Base-by-base conservation (phyloP, 37 sponge, comb jelly and placozoan species). In the Spongia lamella region DNA sequence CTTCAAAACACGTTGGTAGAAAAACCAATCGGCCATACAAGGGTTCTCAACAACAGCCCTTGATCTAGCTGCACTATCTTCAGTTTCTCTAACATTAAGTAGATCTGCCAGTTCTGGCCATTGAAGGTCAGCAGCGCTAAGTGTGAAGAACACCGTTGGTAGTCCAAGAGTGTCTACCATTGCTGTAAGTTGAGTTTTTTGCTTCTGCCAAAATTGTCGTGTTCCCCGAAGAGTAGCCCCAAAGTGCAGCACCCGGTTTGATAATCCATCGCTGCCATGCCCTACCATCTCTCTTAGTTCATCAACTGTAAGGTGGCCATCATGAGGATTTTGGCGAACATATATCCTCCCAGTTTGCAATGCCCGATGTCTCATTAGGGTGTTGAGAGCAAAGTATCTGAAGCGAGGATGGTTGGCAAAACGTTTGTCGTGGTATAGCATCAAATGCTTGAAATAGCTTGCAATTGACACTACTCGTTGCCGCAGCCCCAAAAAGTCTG, bases 81-180 rank as follows among this genome's bases (percentile, higher is more conserved):
- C 67, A 35, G 67, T 59, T 16, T 85, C 27, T 15, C 58, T 61
- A 26, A 56, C 57, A 54, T 79, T 78, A 52, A 78, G 56, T n/a
- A 84, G 79, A 22, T 31, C 60, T n/a, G n/a, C n/a, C n/a, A n/a
- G n/a, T n/a, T n/a, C n/a, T n/a, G n/a, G n/a, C n/a, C n/a, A n/a
- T n/a, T 84, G 79, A n/a, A 67, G 69, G 43, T 84, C 84, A 52
- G 84, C 84, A 24, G 77, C 78, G 70, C 84, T 84, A 71, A 70
- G 84, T 0, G 71, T 84, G 64, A 84, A 76, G 24, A 72, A 81
- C 7, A 72, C 55, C 1, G 82, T 81, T 17, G 74, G 82, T 31
- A 76, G 70, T 0, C 84, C 77, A 31, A 84, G 70, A 20, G 63
- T 80, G 72, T 80, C 72, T 6, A 70, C 63, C 81, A 80, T 80